Conservation (phyloP, 2,888 invertebrate genomes). For the Serripes groenlandicus region DNA sequence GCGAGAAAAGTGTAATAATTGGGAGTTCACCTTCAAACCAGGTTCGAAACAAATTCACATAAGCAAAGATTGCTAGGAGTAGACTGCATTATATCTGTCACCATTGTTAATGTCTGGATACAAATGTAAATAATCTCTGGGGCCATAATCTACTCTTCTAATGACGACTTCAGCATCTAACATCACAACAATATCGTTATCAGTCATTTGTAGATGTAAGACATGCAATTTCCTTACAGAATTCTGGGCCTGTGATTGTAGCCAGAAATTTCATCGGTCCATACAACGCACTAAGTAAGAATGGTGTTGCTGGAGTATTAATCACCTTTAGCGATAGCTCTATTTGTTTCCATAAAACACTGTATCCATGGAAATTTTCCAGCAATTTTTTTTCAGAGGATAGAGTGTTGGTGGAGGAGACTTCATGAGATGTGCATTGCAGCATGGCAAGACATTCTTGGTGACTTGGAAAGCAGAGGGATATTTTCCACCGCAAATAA, state of each 20-base stretch:
- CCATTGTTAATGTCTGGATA: not conserved
- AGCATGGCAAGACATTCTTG: slow-evolving; percentile 48
- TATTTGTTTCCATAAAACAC: not conserved
- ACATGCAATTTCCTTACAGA: not conserved
- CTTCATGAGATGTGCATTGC: slow-evolving; percentile 38
- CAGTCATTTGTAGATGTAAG: slow-evolving; percentile 5
- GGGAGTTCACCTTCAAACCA: slow-evolving; percentile 52
- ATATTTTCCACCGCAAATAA: slow-evolving; percentile 51
- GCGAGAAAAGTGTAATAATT: slow-evolving; percentile 53
- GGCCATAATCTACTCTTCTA: not conserved
- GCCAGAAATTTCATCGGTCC: not conserved
- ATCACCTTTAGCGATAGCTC: not conserved
- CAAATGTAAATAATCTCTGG: slow-evolving; percentile 10
- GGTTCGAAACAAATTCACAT: slow-evolving; percentile 20
- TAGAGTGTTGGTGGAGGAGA: slow-evolving; percentile 55
- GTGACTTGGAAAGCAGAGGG: slow-evolving; percentile 42
- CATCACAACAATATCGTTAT: slow-evolving; percentile 1
- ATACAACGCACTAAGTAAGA: not conserved
- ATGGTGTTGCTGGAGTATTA: slow-evolving; percentile 6
- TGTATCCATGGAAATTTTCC: not conserved
- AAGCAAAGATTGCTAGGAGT: slow-evolving; percentile 12
- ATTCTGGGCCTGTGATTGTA: not conserved
- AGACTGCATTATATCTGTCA: slow-evolving; percentile 7
- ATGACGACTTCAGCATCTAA: not conserved
- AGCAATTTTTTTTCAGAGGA: slow-evolving; percentile 31